Conservation (phyloP, 2,888 invertebrate genomes). For the Anticlea derivata region DNA sequence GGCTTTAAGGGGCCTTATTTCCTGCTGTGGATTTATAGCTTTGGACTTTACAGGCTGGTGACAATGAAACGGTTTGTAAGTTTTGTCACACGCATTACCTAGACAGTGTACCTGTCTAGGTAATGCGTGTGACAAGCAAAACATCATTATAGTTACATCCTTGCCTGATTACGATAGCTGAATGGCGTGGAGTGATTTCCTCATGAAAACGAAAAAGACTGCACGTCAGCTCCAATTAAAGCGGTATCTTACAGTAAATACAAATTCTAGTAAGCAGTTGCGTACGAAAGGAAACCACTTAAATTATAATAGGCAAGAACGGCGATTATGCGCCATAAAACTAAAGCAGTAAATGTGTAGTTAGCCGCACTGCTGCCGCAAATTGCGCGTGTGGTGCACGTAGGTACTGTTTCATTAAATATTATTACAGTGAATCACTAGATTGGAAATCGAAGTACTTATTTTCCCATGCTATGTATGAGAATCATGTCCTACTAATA, state of each 20-base stretch:
- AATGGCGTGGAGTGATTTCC: no score
- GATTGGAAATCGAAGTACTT: slow-evolving; percentile 1
- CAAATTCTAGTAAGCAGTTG: slow-evolving; percentile 42
- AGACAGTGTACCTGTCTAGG: no score
- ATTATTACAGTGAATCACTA: slow-evolving; percentile 8
- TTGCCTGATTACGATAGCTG: no score
- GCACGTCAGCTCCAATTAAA: neutral
- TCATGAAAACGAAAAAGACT: no score
- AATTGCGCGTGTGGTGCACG: slow-evolving; percentile 46
- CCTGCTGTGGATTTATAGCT: no score
- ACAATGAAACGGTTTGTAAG: no score
- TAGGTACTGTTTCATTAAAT: slow-evolving; percentile 23
- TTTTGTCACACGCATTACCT: no score
- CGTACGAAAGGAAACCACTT: slow-evolving; percentile 74
- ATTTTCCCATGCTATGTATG: no score
- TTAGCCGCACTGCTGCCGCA: slow-evolving; percentile 62
- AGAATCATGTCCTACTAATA: neutral
- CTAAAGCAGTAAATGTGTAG: slow-evolving; percentile 73
- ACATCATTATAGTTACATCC: no score
- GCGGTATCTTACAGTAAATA: slow-evolving; percentile 16
- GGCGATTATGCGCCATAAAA: slow-evolving; percentile 77
- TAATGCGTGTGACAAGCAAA: no score
- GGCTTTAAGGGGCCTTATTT: no score
- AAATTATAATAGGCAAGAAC: slow-evolving; percentile 76
- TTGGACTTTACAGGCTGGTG: no score